Evolutionary conservation across 2,888 invertebrate genomes (phyloP).

Genomic region (Heliconius sara): DNA sequence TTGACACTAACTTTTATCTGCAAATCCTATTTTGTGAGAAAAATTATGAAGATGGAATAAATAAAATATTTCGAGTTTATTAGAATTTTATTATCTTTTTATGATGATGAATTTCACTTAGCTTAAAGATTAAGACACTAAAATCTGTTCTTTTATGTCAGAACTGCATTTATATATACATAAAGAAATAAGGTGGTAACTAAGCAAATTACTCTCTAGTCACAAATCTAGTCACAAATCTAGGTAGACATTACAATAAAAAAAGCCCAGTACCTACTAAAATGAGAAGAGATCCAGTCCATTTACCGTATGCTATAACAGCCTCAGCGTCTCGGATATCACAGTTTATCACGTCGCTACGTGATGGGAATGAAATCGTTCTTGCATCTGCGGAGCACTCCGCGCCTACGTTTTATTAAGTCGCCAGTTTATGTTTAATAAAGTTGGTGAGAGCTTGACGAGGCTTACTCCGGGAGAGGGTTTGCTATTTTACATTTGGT

Average conservation of each 20-base stretch:
- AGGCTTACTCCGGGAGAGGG: neutral
- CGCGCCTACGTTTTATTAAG: conserved; percentile 18
- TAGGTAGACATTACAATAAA: neutral
- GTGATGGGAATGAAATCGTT: conserved; percentile 38
- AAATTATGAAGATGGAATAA: too few species aligned
- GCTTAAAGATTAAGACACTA: too few species aligned
- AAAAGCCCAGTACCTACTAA: neutral
- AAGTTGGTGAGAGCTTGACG: neutral
- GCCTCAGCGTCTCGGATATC: conserved; percentile 37
- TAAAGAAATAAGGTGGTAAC: too few species aligned
- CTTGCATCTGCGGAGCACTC: conserved; percentile 19
- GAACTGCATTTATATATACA: too few species aligned
- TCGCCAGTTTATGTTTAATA: conserved; percentile 21
- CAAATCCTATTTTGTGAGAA: too few species aligned
- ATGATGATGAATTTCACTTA: too few species aligned
- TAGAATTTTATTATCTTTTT: too few species aligned
- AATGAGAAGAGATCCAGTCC: conserved; percentile 32
- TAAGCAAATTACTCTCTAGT: neutral
- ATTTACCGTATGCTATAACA: conserved; percentile 39
- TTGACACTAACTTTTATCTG: too few species aligned
- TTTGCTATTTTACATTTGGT: conserved; percentile 1
- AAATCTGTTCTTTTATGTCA: too few species aligned
- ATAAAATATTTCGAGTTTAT: too few species aligned
- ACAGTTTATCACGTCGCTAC: conserved; percentile 38
- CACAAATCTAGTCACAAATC: neutral